Evolutionary conservation across 2,797 vertebrate genomes (phyloP).

Genomic region (Amblyopsis hoosieri): DNA sequence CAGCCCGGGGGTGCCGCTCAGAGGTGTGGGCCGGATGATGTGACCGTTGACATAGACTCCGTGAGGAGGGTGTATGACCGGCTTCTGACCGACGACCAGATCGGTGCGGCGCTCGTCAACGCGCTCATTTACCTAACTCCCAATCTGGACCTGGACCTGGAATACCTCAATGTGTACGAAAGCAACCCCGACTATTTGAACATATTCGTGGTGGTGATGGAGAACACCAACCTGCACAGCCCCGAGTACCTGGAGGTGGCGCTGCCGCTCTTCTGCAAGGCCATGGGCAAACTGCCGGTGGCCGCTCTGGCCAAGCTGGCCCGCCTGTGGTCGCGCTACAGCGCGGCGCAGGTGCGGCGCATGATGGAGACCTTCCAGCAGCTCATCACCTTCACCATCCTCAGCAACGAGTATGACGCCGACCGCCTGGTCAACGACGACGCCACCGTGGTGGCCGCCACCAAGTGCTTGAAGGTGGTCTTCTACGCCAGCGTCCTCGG

Average conservation of each 20-base stretch:
- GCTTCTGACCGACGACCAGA: constrained; percentile 89
- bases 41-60: constrained; percentile 89
- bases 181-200: constrained; percentile 95
- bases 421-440: constrained; percentile 95
- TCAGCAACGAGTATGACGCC: constrained; percentile 94
- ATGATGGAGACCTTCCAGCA: constrained; percentile 99
- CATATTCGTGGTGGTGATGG: constrained; percentile 96
- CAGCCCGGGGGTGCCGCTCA: constrained; percentile 77
- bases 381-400: constrained; percentile 96
- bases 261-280: constrained; percentile 94
- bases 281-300: constrained; percentile 95
- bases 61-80: constrained; percentile 91
- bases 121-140: constrained; percentile 94
- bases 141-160: constrained; percentile 96
- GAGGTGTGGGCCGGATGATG: constrained; percentile 78
- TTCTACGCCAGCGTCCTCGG: constrained; percentile 95
- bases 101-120: constrained; percentile 93
- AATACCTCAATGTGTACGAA: constrained; percentile 94
- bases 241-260: constrained; percentile 97
- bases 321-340: constrained; percentile 89
- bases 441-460: constrained; percentile 92
- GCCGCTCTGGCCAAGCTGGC: constrained; percentile 87
- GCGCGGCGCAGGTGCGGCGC: constrained; percentile 85
- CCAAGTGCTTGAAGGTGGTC: constrained; percentile 96
- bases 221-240: constrained; percentile 97